Evolutionary conservation across 2,113 vertebrate species (phyloP).

Genomic region (Oostethus manadensis): DNA sequence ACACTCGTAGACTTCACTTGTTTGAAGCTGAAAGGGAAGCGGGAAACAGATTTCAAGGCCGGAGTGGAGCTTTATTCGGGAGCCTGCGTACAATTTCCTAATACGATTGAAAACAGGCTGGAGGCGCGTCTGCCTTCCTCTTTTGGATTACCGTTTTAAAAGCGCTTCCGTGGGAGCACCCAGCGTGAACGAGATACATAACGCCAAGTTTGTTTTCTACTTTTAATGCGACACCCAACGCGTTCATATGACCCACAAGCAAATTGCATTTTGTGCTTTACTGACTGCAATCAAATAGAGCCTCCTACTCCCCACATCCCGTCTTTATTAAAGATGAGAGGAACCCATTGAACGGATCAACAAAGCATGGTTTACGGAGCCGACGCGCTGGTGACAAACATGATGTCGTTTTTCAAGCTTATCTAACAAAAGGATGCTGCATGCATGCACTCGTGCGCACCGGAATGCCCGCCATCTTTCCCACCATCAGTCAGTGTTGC

Average conservation of each 20-base stretch:
- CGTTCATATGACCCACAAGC: conserved; percentile 22
- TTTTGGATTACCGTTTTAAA: conserved; percentile 78
- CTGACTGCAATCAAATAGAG: background rate
- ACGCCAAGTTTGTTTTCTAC: conserved; percentile 49
- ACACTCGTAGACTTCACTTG: conserved; percentile 6
- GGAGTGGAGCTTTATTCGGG: conserved; percentile 59
- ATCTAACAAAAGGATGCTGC: no score
- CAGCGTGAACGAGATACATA: conserved; percentile 45
- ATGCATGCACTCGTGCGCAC: no score
- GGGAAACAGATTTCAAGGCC: conserved; percentile 67
- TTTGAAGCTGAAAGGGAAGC: conserved; percentile 47
- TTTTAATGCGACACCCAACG: conserved; percentile 34
- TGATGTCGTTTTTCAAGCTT: no score
- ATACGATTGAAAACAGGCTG: conserved; percentile 70
- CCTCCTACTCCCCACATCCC: conserved; percentile 1
- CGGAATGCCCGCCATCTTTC: no score
- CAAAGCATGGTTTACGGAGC: background rate
- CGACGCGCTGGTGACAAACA: no score
- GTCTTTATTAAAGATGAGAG: conserved; percentile 25
- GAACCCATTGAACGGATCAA: background rate
- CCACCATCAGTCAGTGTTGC: no score
- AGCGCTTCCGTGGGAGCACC: conserved; percentile 74
- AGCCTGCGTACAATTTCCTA: conserved; percentile 75
- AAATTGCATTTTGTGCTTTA: conserved; percentile 1
- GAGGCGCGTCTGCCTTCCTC: conserved; percentile 68